phyloP scores from a whole-genome alignment of 1,140 invertebrate species.

The Bombus confusus region DNA sequence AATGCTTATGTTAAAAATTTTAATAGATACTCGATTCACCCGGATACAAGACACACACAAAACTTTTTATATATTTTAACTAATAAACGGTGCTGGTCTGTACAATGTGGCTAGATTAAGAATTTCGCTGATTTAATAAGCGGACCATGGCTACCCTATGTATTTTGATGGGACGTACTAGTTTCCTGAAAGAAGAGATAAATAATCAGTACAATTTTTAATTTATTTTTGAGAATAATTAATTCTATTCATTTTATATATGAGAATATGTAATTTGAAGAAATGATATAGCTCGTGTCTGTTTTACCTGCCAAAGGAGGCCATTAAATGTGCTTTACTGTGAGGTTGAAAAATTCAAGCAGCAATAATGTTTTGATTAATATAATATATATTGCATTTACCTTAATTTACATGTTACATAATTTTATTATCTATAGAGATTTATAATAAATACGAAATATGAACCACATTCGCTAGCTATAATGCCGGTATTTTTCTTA shows the following conservation, averaged over 20 bases:
- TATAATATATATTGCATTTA: constrained; percentile 54
- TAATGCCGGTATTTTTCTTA: constrained; percentile 31
- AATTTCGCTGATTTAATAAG: constrained; percentile 44
- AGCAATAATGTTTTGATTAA: constrained; percentile 47
- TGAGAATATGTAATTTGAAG: constrained; percentile 29
- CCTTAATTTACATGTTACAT: constrained; percentile 45
- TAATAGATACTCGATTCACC: constrained; percentile 28
- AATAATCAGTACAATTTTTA: constrained; percentile 37
- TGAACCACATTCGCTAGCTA: constrained; percentile 36
- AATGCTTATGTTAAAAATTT: constrained; percentile 5
- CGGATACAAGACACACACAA: constrained; percentile 44
- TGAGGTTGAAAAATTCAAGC: constrained; percentile 49
- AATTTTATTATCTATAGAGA: constrained; percentile 22
- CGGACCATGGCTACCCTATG: constrained; percentile 40
- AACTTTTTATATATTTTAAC: constrained; percentile 30
- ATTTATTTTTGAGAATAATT: constrained; percentile 14
- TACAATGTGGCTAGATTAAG: constrained; percentile 37
- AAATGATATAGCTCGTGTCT: constrained; percentile 34
- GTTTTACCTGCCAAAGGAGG: constrained; percentile 44
- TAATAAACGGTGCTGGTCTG: not conserved
- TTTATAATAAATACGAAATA: constrained; percentile 50
- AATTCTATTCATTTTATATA: constrained; percentile 41
- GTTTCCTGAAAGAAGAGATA: constrained; percentile 53
- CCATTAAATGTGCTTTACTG: constrained; percentile 34
- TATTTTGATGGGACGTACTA: constrained; percentile 42